Evolutionary conservation across 2,797 vertebrate genomes (phyloP), one percentile per base, ranked within the genome.

Genomic region (Cephalopachus bancanus): DNA sequence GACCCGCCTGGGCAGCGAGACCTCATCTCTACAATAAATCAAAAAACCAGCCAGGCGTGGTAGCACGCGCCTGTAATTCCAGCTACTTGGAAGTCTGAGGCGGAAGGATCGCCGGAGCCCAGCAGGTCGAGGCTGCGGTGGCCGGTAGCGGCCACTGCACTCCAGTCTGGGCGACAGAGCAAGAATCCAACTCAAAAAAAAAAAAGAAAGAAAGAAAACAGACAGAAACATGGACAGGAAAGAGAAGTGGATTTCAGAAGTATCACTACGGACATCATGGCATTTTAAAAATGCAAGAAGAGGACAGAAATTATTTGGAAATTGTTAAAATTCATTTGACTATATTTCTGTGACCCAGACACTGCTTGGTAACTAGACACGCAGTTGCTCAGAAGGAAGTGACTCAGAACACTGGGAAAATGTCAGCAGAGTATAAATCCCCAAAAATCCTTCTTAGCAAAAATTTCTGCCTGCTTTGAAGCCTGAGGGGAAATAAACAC

Each of bases 341-440:
- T 49, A 24, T 90, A n/a, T 96, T 93, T 95, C 86, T 83, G 19
- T 62, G 91, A 74, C 72, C 94, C 79, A 90, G 86, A 85, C 22
- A 10, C 33, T 10, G 85, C 57, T 84, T 94, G 84, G 93, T 96
- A 24, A 62, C 64, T 53, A 44, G 37, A 60, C 71, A 95, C 89
- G 83, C 72, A 81, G 22, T 44, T 57, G 74, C 86, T 94, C 86
- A 88, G 91, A 83, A 84, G 12, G 30, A 93, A 95, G 81, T 97
- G 97, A 97, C 71, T 96, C 94, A 96, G 14, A 84, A 62, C 57
- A 65, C 72, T 75, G 80, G 57, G 37, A 65, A 97, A 93, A 95
- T 83, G 86, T 94, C 92, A 94, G 89, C 1, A 51, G 79, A 83
- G 79, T 78, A 22, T 57, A 85, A 91, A 94, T 83, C 93, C 69